A percentile compares a stretch with the other conserved stretches of the same genome.
These are phyloP conservation scores for Catostylus mosaicus DNA, from an alignment of 30 jellyfish, hydroid and myxozoan species.

Conservation along the genomic window DNA sequence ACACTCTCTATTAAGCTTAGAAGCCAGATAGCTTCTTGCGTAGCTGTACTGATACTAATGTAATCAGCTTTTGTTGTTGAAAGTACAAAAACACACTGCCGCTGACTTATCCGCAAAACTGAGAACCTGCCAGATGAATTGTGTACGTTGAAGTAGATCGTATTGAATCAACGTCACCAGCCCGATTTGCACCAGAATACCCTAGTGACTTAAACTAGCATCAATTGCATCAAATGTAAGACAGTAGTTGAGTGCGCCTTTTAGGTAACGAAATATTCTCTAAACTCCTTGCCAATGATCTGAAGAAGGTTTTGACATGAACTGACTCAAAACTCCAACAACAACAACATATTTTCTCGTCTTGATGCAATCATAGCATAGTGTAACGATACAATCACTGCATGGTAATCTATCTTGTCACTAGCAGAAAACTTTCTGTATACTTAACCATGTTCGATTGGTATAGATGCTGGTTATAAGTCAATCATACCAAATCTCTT, in stretches of 20 bases:
- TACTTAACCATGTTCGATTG: neutral
- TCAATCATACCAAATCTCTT: conserved; percentile 25
- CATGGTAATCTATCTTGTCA: conserved; percentile 5
- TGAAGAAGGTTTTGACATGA: conserved; percentile 1
- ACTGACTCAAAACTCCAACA: conserved; percentile 25
- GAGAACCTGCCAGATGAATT: conserved; percentile 18
- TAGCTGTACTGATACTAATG: neutral
- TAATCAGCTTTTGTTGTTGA: conserved; percentile 23
- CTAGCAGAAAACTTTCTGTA: neutral
- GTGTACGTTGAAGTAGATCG: conserved; percentile 22
- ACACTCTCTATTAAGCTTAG: neutral
- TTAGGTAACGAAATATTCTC: conserved; percentile 31
- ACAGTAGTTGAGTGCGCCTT: conserved; percentile 27
- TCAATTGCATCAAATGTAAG: conserved; percentile 3
- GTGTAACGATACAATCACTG: conserved; percentile 15
- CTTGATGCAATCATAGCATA: conserved; percentile 25
- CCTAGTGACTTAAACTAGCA: conserved; percentile 11
- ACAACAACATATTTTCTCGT: conserved; percentile 13
- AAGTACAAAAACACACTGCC: conserved; percentile 8
- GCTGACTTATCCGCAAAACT: conserved; percentile 11
- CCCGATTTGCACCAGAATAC: conserved; percentile 55
- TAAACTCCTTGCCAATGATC: conserved; percentile 16
- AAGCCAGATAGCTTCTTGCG: conserved; percentile 16
- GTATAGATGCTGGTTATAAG: conserved; percentile 17
- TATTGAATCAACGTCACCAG: conserved; percentile 10